These are phyloP conservation scores for Regulus satrapa DNA, from an alignment of 2,113 vertebrate species.

Conservation along the genomic window DNA sequence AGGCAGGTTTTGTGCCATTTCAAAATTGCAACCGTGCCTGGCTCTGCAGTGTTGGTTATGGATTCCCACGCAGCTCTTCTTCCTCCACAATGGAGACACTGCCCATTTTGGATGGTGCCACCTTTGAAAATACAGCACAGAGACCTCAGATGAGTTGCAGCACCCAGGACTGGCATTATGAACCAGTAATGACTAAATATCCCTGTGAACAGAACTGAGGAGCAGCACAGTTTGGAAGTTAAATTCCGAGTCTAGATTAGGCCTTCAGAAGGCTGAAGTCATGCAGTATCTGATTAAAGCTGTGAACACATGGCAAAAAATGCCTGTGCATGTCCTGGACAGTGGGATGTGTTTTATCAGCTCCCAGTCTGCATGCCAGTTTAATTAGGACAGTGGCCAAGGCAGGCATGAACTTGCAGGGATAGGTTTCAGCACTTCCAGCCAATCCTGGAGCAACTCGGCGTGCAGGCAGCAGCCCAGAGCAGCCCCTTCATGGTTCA, in stretches of 20 bases:
- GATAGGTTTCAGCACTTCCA: neutral
- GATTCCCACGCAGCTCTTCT: neutral
- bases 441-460: neutral
- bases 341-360: neutral
- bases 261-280: neutral
- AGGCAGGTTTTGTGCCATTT: neutral
- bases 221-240: neutral
- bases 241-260: neutral
- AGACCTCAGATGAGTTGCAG: neutral
- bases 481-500: neutral
- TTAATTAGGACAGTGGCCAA: conserved; percentile 42
- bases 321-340: neutral
- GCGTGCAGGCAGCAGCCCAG: fast-evolving
- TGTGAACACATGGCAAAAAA: neutral
- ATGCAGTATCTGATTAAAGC: neutral
- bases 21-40: neutral
- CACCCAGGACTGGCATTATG: neutral
- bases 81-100: neutral
- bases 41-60: neutral
- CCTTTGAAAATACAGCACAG: conserved; percentile 8
- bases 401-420: neutral
- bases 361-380: neutral
- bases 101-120: neutral
- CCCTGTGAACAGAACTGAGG: neutral
- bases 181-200: neutral